Evolutionary conservation across 37 sponge, comb jelly and placozoan species (phyloP).

Genomic region (Cladorhizidae sp.): DNA sequence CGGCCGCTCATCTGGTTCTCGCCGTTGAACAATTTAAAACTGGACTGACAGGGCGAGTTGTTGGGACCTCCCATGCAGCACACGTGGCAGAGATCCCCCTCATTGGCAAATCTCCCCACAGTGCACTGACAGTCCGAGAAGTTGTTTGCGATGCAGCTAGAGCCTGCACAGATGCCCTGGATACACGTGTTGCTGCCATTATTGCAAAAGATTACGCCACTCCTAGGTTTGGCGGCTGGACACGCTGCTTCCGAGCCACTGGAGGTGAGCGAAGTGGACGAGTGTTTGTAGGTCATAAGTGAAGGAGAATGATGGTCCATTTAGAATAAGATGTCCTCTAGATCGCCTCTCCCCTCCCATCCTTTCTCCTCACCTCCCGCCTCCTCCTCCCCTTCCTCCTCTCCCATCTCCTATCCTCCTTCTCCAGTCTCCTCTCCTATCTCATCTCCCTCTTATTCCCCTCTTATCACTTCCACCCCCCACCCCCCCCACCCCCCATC

Average conservation of each 20-base stretch:
- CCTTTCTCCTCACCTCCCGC: no score
- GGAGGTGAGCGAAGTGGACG: constrained; percentile 37
- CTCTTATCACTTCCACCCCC: constrained; percentile 14
- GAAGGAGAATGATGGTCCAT: no score
- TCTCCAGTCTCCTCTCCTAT: not conserved
- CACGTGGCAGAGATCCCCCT: constrained; percentile 61
- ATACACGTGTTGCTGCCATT: constrained; percentile 44
- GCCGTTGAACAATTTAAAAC: constrained; percentile 26
- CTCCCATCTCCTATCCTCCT: not conserved
- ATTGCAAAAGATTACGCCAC: constrained; percentile 19
- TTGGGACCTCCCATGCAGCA: constrained; percentile 40
- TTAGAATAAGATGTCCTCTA: no score
- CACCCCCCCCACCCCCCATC: not conserved
- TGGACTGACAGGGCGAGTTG: constrained; percentile 6
- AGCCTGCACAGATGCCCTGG: constrained; percentile 44
- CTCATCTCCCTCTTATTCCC: no score
- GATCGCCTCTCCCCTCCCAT: no score
- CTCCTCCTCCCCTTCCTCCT: not conserved
- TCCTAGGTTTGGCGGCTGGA: constrained; percentile 15
- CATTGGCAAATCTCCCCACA: not conserved
- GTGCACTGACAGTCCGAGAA: constrained; percentile 77
- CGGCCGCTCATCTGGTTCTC: constrained; percentile 51
- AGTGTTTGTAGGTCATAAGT: no score
- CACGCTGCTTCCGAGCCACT: constrained; percentile 41
- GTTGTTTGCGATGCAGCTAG: constrained; percentile 8